Base-by-base conservation (phyloP, 2,113 vertebrate species). In the Cynopterus brachyotis region DNA sequence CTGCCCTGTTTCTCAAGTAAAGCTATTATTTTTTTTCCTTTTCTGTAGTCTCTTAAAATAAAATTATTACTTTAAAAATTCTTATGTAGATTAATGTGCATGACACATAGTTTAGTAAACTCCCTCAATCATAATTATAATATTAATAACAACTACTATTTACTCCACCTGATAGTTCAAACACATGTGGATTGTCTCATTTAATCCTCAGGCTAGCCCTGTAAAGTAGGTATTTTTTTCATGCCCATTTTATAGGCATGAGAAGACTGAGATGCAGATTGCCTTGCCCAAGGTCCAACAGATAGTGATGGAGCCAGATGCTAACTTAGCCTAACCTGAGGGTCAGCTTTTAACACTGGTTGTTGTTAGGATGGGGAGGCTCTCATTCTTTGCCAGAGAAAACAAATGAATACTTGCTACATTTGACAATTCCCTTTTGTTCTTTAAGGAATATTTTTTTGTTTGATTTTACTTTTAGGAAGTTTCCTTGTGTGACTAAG, bases 371-470 rank as follows among this genome's bases (percentile, higher is more conserved):
- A 67, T n/a, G n/a, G 60, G 53, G 35, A 20, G 24, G 20, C 12
- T 78, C 24, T 95, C 60, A 8, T 96, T 85, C 53, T 86, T 82
- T 91, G 35, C 42, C 42, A 60, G 47, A 70, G 69, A 76, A 85
- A 76, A 91, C 30, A 62, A 76, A 82, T 15, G 16, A 83, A 76
- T 32, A 6, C 45, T 62, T 47, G 16, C 45, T 90, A 9, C 5
- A 24, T 62, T 82, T 72, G 35, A 81, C 9, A 9, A 10, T 62
- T 79, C 37, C 45, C 37, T 94, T 50, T 69, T 30, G 16, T 95
- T 64, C 53, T 91, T 79, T 94, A 93, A 91, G 62, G 91, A 92
- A 64, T 57, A 83, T 85, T 73, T 13, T 67, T 67, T 81, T 80
- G 59, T 93, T 88, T 95, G 80, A 75, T 69, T 89, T 93, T 55